These are phyloP conservation scores for Acanthaster planci DNA, from an alignment of 35 echinoderm and acorn worm genomes.

Conservation along the genomic window DNA sequence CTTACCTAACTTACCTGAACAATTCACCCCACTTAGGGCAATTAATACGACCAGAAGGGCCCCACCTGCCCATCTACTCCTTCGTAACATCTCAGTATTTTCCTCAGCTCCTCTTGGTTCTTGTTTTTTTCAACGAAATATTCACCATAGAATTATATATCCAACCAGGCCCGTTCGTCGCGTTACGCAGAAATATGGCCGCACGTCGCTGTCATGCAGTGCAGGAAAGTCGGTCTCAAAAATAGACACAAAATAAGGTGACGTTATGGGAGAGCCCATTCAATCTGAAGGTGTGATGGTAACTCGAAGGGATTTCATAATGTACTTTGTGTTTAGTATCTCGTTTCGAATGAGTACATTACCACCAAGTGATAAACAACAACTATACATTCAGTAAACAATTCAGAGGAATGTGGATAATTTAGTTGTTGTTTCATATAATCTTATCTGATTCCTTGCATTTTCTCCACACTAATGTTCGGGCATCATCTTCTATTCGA, in stretches of 20 bases:
- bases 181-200: background rate
- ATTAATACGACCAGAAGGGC: background rate
- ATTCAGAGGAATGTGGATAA: too few species aligned
- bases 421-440: too few species aligned
- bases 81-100: slow-evolving; percentile 26
- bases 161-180: background rate
- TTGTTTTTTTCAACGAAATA: slow-evolving; percentile 10
- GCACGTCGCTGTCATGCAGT: background rate
- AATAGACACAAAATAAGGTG: slow-evolving; percentile 24
- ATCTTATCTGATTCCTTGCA: too few species aligned
- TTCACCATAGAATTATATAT: slow-evolving; percentile 20
- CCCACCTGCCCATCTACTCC: slow-evolving; percentile 19
- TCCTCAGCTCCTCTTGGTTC: background rate
- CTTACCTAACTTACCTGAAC: background rate
- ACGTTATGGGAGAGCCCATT: slow-evolving; percentile 15
- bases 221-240: slow-evolving; percentile 20
- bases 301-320: background rate
- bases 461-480: too few species aligned
- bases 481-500: too few species aligned
- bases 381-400: too few species aligned
- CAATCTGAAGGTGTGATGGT: background rate
- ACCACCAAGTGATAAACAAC: too few species aligned
- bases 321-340: too few species aligned
- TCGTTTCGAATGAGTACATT: too few species aligned
- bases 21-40: slow-evolving; percentile 3